Evolutionary conservation across 2,888 invertebrate species (phyloP), one percentile per base, ranked within the genome.

Genomic region (Lasioglossum figueresi): DNA sequence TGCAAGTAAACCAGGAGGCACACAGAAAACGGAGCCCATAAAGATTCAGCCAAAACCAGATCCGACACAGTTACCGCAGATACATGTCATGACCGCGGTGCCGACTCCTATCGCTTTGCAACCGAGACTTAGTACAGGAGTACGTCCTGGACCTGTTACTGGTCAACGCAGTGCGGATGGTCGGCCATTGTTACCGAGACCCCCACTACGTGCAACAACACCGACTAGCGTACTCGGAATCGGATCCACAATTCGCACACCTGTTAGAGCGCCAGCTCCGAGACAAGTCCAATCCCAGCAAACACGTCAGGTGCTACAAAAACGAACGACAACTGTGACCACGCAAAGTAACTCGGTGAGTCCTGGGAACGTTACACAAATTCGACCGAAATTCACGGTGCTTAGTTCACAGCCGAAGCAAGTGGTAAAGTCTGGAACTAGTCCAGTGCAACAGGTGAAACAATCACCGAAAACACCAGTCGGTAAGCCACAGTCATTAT

Each of bases 1-100:
- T 6, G 83, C 89, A 23, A 81, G 84, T 56, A 92, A 92, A 77
- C 31, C 87, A 43, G 89, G 86, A 76, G 83, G 84, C 74, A 81
- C 91, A 68, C 92, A 93, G 68, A 95, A 95, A 88, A 90, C 80
- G 31, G 95, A 95, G 79, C 95, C 94, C 16, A 92, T 95, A 66
- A 95, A 95, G 86, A 95, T 95, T 80, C 95, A 95, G 76, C 95
- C 95, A 19, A 95, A 95, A 81, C 95, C 95, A n/a, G 95, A 95
- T 83, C 94, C 93, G 71, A 86, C 93, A 90, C 88, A 93, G 80
- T 78, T 94, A 73, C 94, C 93, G 80, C 95, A 95, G 89, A 94
- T 95, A 86, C 95, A 95, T 85, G 93, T 95, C 19, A 94, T 95
- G 34, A 93, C 95, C 43, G 94, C 95, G 16, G 93, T 95, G 23